Conservation (phyloP, 2,797 vertebrate species). For the Euthynnus affinis region DNA sequence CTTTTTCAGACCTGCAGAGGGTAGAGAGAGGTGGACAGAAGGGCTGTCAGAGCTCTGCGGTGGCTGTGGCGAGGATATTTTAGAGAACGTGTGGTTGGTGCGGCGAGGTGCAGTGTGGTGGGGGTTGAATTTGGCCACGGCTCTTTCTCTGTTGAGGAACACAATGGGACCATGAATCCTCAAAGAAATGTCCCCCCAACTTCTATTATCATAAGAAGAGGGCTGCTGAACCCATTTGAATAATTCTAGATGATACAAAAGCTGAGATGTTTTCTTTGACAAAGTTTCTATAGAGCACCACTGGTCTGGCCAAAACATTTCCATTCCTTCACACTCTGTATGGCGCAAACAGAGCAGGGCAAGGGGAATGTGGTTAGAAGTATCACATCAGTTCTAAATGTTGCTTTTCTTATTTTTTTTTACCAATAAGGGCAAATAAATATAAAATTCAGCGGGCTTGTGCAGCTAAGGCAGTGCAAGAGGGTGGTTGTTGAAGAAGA, state of each 20-base stretch:
- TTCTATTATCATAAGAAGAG: conserved; percentile 86
- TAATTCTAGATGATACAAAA: conserved; percentile 81
- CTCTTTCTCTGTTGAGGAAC: conserved; percentile 73
- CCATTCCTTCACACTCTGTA: conserved; percentile 77
- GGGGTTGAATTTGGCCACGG: conserved; percentile 76
- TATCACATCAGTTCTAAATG: conserved; percentile 47
- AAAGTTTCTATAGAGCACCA: conserved; percentile 73
- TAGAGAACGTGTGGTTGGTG: conserved; percentile 49
- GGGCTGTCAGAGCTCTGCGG: conserved; percentile 57
- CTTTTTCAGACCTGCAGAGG: conserved; percentile 55
- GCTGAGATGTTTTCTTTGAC: conserved; percentile 77
- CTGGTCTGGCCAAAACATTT: conserved; percentile 73
- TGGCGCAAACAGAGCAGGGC: conserved; percentile 30
- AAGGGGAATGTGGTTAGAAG: conserved; percentile 42
- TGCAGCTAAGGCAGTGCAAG: conserved; percentile 13
- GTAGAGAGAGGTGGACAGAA: conserved; percentile 57
- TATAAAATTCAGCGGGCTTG: conserved; percentile 23
- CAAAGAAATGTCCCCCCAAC: conserved; percentile 76
- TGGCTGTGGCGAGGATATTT: conserved; percentile 51
- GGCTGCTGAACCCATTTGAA: conserved; percentile 78
- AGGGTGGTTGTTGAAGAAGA: conserved; percentile 49
- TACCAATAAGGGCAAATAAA: conserved; percentile 46
- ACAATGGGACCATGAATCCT: conserved; percentile 82
- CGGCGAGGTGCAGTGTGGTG: conserved; percentile 37
- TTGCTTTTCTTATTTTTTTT: conserved; percentile 49